Evolutionary conservation across 2,888 invertebrate genomes (phyloP), one percentile per base, ranked within the genome.

Genomic region (Caenorhabditis virilis): DNA sequence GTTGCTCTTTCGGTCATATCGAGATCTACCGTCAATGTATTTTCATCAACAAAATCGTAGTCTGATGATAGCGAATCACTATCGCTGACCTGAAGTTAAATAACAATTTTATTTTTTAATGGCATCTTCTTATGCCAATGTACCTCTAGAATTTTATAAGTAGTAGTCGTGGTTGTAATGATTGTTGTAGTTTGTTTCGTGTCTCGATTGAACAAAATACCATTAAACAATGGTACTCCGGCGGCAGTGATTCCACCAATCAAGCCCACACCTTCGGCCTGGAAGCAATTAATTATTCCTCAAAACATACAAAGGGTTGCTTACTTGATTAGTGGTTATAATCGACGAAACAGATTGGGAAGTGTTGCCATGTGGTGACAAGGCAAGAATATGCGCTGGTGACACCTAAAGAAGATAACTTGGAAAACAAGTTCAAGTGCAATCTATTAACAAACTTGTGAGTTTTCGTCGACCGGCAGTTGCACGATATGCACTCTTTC

Each of bases 121-220:
- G 43, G 25, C 26, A 4, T 15, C 6, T 15, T 3, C n/a, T n/a
- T n/a, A 13, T 30, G 6, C 30, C 35, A 33, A 22, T 2, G 9
- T 39, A 72, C 69, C 62, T 75, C 75, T 16, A 75, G 26, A 22
- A 75, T 72, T 26, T 69, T 69, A 36, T 80, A 80, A 0, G 79
- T 80, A 1, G 81, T 82, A 16, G 80, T 82, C 0, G 80, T 80
- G 13, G 80, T 80, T n/a, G 81, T 80, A 27, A 80, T 80, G n/a
- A 80, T 71, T 4, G 81, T 80, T 3, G 81, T 82, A 9, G 81
- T 82, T 48, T 78, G 77, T 39, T 74, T 61, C 22, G 74, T 61
- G 43, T 82, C 76, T 7, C 69, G 65, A 38, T 73, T 72, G 39
- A 66, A 57, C 39, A 68, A 2, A 47, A 81, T 78, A 20, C 81